Percentiles rank a stretch among this genome's conserved stretches.
phyloP scores from a whole-genome alignment of 37 sponge, comb jelly and placozoan species.

The Axinella damicornis region DNA sequence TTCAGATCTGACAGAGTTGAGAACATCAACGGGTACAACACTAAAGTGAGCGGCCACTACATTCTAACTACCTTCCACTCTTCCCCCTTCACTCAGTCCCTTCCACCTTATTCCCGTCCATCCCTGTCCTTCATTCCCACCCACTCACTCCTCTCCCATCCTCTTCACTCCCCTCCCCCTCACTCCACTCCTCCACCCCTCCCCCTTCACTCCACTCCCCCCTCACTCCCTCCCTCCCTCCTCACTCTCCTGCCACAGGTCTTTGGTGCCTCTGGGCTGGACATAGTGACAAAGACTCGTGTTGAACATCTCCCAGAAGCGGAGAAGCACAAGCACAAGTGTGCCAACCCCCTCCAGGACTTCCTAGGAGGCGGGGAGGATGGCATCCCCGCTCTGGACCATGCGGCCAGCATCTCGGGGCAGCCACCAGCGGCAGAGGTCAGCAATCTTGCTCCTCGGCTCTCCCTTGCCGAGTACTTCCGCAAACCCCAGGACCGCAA shows the following conservation, averaged over 20 bases:
- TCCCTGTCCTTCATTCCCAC: neutral
- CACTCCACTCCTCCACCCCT: neutral
- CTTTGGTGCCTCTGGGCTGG: slow-evolving; percentile 81
- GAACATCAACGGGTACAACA: slow-evolving; percentile 69
- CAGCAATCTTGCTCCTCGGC: slow-evolving; percentile 10
- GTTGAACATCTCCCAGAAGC: slow-evolving; percentile 92
- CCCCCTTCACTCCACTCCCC: too few species aligned
- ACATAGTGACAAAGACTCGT: slow-evolving; percentile 87
- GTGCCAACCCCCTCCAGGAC: slow-evolving; percentile 53
- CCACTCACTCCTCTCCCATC: neutral
- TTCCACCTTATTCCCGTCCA: too few species aligned
- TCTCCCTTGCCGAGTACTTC: slow-evolving; percentile 78
- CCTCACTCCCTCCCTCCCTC: neutral
- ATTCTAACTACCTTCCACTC: neutral
- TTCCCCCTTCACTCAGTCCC: neutral
- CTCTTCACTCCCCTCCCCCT: neutral
- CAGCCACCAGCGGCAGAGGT: neutral
- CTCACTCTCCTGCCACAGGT: slow-evolving; percentile 53
- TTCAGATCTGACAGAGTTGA: slow-evolving; percentile 87
- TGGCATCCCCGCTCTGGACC: neutral
- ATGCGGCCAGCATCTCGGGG: neutral
- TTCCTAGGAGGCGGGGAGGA: slow-evolving; percentile 64
- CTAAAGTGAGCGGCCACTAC: slow-evolving; percentile 48
- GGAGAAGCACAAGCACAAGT: slow-evolving; percentile 73
- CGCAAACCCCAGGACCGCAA: slow-evolving; percentile 44